Evolutionary conservation across 2,888 invertebrate species (phyloP).

Genomic region (Zeuzera pyrina): DNA sequence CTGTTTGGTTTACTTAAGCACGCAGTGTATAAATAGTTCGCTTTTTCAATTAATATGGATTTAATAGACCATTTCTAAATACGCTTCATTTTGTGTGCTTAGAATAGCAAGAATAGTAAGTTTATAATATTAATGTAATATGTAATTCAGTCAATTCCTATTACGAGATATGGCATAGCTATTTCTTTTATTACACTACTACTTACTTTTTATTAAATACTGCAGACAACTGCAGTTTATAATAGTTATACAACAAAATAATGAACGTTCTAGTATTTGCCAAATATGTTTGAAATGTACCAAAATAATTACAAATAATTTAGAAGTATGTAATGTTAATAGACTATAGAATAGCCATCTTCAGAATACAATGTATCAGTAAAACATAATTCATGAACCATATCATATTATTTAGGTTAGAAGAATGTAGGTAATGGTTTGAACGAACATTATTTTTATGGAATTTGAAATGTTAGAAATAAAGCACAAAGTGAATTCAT

Average conservation of each 20-base stretch:
- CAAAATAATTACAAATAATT: neutral
- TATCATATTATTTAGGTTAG: conserved; percentile 59
- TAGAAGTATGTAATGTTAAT: neutral
- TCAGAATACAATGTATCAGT: neutral
- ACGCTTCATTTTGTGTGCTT: too few relatives aligned
- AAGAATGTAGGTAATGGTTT: too few relatives aligned
- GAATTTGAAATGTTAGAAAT: conserved; percentile 20
- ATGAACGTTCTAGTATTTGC: conserved; percentile 1
- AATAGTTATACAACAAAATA: conserved; percentile 1
- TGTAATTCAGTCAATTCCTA: conserved; percentile 2
- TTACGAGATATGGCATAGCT: conserved; percentile 21
- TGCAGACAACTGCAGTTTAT: too few relatives aligned
- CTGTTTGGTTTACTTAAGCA: neutral
- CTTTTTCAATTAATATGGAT: too few relatives aligned
- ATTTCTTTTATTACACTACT: too few relatives aligned
- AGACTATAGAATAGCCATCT: neutral
- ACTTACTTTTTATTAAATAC: too few relatives aligned
- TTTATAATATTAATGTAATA: too few relatives aligned
- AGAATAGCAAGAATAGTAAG: too few relatives aligned
- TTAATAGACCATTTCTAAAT: too few relatives aligned
- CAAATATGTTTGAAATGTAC: conserved; percentile 1
- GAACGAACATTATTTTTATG: conserved; percentile 27
- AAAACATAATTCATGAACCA: conserved; percentile 37
- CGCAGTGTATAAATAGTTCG: too few relatives aligned
- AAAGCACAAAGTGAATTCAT: conserved; percentile 26